Percentiles rank a stretch among this genome's conserved stretches.
Evolutionary conservation across 2,888 invertebrate species (phyloP).

Genomic region (Fragum whitleyi): DNA sequence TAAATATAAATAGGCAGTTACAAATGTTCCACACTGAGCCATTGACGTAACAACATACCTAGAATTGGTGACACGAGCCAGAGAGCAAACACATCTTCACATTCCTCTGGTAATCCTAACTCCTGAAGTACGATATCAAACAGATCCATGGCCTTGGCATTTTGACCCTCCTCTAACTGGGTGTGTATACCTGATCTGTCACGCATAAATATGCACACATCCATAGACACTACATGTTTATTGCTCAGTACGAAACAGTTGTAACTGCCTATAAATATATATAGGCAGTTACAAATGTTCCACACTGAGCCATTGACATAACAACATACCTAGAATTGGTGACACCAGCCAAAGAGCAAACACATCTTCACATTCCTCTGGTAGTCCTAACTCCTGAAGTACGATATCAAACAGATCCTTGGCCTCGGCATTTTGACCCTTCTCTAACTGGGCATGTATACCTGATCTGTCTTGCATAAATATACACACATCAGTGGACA

Average conservation of each 20-base stretch:
- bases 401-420: constrained; percentile 88
- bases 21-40: no score
- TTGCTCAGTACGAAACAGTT: no score
- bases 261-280: no score
- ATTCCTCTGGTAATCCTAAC: constrained; percentile 91
- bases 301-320: no score
- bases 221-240: no score
- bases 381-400: constrained; percentile 91
- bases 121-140: constrained; percentile 90
- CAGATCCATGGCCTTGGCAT: constrained; percentile 88
- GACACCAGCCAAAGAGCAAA: constrained; percentile 98
- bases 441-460: constrained; percentile 91
- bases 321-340: constrained; percentile 91
- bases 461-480: constrained; percentile 84
- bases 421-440: constrained; percentile 90
- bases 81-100: constrained; percentile 92
- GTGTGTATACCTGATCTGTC: no score
- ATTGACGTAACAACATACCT: no score
- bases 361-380: constrained; percentile 90
- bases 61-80: no score
- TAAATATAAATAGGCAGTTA: no score
- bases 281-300: no score
- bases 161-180: constrained; percentile 92
- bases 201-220: constrained; percentile 83
- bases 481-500: constrained; percentile 80